Evolutionary conservation across 2,797 vertebrate genomes (phyloP).

Genomic region (Eurystomus glaucurus): DNA sequence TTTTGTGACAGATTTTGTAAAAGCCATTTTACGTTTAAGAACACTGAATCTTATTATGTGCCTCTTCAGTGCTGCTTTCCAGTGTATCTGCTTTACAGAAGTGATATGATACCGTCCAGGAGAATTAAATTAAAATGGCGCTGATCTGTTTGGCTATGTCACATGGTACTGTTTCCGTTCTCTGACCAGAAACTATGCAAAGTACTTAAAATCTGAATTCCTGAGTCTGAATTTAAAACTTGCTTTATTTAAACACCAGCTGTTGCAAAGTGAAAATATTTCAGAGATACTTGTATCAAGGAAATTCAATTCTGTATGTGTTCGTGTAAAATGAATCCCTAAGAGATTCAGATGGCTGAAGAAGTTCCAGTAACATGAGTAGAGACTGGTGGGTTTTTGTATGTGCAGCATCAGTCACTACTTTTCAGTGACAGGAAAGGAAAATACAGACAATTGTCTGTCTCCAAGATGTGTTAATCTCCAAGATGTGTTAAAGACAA

Average conservation of each 20-base stretch:
- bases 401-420: neutral
- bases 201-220: neutral
- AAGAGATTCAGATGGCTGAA: neutral
- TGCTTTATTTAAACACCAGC: neutral
- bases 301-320: neutral
- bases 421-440: neutral
- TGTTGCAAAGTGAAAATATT: neutral
- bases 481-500: neutral
- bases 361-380: neutral
- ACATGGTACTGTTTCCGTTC: neutral
- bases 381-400: neutral
- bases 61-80: neutral
- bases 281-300: neutral
- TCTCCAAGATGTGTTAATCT: neutral
- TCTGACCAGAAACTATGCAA: neutral
- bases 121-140: neutral
- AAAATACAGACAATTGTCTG: neutral
- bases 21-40: neutral
- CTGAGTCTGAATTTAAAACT: neutral
- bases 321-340: neutral
- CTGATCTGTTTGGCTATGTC: neutral
- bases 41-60: neutral
- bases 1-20: neutral
- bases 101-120: neutral
- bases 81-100: neutral